Evolutionary conservation across 2,797 vertebrate genomes (phyloP).

Genomic region (Thunnus albacares): DNA sequence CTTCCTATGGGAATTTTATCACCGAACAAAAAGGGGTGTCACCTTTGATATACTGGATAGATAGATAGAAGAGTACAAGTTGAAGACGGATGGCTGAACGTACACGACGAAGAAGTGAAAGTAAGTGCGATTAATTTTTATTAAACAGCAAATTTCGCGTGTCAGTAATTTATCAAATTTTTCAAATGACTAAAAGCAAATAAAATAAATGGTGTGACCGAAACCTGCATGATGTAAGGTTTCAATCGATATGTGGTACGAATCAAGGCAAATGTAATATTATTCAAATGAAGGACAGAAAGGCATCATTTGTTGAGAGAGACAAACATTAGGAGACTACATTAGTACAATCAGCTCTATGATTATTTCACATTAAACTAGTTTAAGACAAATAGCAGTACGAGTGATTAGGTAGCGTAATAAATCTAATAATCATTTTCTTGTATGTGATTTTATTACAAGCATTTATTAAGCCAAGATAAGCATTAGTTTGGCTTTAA

Average conservation of each 20-base stretch:
- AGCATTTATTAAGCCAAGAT: neutral
- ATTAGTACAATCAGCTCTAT: neutral
- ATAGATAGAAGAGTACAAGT: conserved; percentile 36
- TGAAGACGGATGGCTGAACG: conserved; percentile 34
- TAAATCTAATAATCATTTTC: neutral
- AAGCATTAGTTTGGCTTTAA: neutral
- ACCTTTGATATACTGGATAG: conserved; percentile 60
- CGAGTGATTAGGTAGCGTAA: neutral
- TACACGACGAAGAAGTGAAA: conserved; percentile 6
- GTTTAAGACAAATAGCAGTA: neutral
- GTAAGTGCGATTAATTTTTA: conserved; percentile 57
- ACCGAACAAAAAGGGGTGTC: conserved; percentile 80
- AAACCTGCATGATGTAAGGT: neutral
- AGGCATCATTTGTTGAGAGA: neutral
- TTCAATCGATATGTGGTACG: neutral
- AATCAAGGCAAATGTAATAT: neutral
- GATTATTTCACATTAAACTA: neutral
- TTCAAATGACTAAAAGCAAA: neutral
- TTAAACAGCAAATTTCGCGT: neutral
- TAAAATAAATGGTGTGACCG: neutral
- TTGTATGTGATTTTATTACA: neutral
- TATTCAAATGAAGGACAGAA: conserved; percentile 5
- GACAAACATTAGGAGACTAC: neutral
- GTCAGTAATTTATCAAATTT: neutral
- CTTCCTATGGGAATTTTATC: conserved; percentile 74